Percentiles rank a stretch among this genome's conserved stretches.
Conservation (phyloP, 2,888 invertebrate genomes). For the Leptinotarsa peninsularis region DNA sequence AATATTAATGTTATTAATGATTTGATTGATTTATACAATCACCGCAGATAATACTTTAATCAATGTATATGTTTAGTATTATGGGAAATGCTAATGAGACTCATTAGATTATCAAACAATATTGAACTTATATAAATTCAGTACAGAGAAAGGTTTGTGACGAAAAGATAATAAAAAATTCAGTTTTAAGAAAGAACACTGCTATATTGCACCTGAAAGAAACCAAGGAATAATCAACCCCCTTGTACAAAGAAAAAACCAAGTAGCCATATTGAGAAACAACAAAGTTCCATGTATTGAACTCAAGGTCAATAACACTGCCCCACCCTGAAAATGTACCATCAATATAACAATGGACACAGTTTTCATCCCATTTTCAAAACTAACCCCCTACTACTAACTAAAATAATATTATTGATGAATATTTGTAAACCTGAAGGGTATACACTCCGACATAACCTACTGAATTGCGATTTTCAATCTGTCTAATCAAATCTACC, state of each 20-base stretch:
- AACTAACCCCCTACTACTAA: no score
- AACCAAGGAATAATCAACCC: background rate
- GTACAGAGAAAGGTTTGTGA: no score
- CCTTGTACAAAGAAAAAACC: background rate
- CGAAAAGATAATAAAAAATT: no score
- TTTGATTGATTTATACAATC: background rate
- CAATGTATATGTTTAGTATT: background rate
- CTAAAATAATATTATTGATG: background rate
- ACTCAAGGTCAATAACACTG: constrained; percentile 15
- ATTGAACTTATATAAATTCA: no score
- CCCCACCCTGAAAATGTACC: background rate
- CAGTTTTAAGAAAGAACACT: background rate
- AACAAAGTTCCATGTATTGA: background rate
- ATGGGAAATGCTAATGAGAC: background rate
- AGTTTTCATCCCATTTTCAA: background rate
- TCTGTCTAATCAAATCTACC: background rate
- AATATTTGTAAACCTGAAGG: no score
- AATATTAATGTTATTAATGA: background rate
- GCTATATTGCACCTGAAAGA: background rate
- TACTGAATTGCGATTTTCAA: background rate
- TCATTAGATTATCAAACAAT: no score
- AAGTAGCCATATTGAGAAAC: constrained; percentile 7
- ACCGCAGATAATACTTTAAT: background rate
- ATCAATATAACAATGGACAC: background rate
- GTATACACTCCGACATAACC: no score